Conservation (phyloP, 2,888 invertebrate genomes). For the Drosophila mayaguana region DNA sequence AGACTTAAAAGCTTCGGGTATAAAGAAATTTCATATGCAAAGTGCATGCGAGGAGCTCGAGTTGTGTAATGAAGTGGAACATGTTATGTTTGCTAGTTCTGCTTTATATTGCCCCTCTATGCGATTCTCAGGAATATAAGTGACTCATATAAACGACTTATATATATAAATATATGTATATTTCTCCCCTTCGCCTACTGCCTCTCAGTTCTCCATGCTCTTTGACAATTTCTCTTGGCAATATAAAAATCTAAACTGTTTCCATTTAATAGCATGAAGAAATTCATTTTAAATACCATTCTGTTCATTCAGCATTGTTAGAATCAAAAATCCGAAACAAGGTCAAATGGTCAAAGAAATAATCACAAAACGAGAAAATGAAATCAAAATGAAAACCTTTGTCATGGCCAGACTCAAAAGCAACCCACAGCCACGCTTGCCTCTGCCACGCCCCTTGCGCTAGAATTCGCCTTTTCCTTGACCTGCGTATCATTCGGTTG, state of each 20-base stretch:
- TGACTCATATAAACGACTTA: too few relatives aligned
- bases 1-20: not conserved
- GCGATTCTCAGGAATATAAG: not conserved
- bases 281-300: not conserved
- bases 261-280: not conserved
- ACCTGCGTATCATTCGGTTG: constrained; percentile 19
- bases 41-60: not conserved
- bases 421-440: constrained; percentile 12
- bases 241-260: not conserved
- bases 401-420: constrained; percentile 51
- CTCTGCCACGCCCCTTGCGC: not conserved
- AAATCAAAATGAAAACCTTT: constrained; percentile 46
- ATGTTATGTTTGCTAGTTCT: not conserved
- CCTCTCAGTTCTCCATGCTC: too few relatives aligned
- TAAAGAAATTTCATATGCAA: not conserved
- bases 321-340: constrained; percentile 33
- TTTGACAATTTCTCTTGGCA: not conserved
- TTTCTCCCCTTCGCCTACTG: too few relatives aligned
- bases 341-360: constrained; percentile 55
- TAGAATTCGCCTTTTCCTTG: not conserved
- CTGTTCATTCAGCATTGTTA: constrained; percentile 24
- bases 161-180: too few relatives aligned
- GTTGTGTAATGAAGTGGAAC: not conserved
- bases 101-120: not conserved
- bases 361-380: constrained; percentile 29